These are phyloP conservation scores for Pandemis heparana DNA, from an alignment of 2,888 invertebrate species.

Conservation along the genomic window DNA sequence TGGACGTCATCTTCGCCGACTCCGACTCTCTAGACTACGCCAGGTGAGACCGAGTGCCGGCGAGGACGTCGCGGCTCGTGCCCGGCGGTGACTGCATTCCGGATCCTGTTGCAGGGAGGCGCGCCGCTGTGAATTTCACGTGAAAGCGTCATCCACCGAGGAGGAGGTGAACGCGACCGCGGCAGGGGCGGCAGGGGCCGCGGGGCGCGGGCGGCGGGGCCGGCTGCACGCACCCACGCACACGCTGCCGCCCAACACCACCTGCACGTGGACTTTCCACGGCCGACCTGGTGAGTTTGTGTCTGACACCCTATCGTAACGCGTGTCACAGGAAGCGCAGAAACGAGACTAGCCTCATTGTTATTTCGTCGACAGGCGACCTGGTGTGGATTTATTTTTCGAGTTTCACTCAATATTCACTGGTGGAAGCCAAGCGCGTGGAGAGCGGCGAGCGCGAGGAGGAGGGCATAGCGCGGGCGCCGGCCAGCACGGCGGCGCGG, in stretches of 20 bases:
- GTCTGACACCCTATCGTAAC: too few species aligned
- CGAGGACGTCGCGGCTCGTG: not conserved
- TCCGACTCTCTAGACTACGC: slow-evolving; percentile 95
- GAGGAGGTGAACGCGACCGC: slow-evolving; percentile 72
- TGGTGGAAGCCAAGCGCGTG: slow-evolving; percentile 81
- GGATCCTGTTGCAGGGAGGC: slow-evolving; percentile 68
- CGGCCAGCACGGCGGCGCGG: slow-evolving; percentile 45
- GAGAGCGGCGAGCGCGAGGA: slow-evolving; percentile 84
- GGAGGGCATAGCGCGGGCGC: slow-evolving; percentile 45
- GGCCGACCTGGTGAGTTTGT: slow-evolving; percentile 86
- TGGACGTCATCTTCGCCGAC: slow-evolving; percentile 95
- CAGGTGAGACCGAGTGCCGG: slow-evolving; percentile 60
- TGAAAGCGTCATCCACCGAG: slow-evolving; percentile 90
- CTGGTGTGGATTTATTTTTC: slow-evolving; percentile 95
- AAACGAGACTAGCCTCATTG: not conserved
- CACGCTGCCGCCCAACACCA: slow-evolving; percentile 93
- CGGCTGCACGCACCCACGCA: slow-evolving; percentile 92
- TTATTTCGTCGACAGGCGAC: slow-evolving; percentile 80
- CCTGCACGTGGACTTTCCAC: slow-evolving; percentile 94
- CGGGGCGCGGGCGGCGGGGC: slow-evolving; percentile 89
- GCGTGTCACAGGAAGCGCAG: not conserved
- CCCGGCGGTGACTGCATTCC: not conserved
- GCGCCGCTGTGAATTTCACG: slow-evolving; percentile 90
- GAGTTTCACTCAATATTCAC: slow-evolving; percentile 92
- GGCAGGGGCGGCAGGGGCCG: slow-evolving; percentile 66